These are phyloP conservation scores for Drosophila mimetica DNA, from an alignment of 2,888 invertebrate species.

Conservation along the genomic window DNA sequence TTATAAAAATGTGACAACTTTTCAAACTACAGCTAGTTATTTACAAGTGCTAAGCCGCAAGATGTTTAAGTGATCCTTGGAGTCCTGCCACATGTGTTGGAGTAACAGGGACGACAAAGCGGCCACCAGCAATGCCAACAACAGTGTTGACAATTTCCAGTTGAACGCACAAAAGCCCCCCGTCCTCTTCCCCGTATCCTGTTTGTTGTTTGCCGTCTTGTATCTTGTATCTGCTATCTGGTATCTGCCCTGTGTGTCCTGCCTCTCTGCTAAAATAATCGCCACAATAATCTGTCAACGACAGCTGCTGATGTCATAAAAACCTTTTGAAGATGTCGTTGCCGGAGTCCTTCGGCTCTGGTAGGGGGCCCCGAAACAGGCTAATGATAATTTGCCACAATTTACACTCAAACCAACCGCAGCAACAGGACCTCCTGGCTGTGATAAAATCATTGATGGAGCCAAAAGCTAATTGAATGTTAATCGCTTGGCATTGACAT, in stretches of 20 bases:
- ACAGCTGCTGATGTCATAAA: conserved; percentile 84
- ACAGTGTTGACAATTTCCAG: conserved; percentile 76
- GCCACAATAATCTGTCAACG: conserved; percentile 84
- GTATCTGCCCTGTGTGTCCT: conserved; percentile 39
- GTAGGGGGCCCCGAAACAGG: conserved; percentile 45
- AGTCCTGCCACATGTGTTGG: conserved; percentile 39
- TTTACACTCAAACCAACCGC: conserved; percentile 68
- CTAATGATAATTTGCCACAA: conserved; percentile 81
- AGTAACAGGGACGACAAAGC: conserved; percentile 31
- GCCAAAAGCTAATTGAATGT: conserved; percentile 81
- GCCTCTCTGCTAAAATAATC: conserved; percentile 78
- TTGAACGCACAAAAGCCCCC: conserved; percentile 68
- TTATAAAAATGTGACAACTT: conserved; percentile 57
- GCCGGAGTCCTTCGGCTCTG: conserved; percentile 46
- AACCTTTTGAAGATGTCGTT: conserved; percentile 80
- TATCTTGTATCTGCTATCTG: conserved; percentile 29
- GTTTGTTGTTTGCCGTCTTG: conserved; percentile 47
- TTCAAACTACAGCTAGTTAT: conserved; percentile 49
- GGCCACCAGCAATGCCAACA: conserved; percentile 64
- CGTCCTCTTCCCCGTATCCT: conserved; percentile 21
- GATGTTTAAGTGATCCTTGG: conserved; percentile 51
- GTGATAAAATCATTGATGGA: conserved; percentile 82
- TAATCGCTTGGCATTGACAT: conserved; percentile 80
- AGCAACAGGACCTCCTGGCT: conserved; percentile 52
- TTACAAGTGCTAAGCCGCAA: conserved; percentile 61